Conservation (phyloP, 2,797 vertebrate genomes). For the Tiaroga cobitis region DNA sequence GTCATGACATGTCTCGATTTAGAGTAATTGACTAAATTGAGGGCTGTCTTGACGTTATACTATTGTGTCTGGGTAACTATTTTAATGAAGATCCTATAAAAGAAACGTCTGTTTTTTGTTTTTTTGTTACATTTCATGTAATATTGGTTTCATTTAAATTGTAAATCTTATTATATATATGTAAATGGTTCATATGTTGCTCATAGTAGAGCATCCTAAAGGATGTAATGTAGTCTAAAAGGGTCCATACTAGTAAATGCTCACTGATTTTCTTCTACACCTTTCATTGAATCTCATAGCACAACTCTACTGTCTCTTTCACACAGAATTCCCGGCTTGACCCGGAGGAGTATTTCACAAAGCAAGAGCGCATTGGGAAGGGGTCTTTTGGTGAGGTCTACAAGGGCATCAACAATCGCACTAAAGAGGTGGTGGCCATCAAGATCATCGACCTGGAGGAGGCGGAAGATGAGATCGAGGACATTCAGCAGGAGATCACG, state of each 20-base stretch:
- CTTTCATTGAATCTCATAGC: neutral
- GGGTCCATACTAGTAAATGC: neutral
- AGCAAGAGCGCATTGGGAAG: conserved; percentile 86
- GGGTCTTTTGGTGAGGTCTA: conserved; percentile 88
- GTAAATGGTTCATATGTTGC: neutral
- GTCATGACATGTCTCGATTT: neutral
- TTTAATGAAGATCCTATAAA: neutral
- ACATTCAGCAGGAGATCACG: conserved; percentile 89
- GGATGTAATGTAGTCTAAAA: neutral
- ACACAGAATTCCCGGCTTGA: conserved; percentile 84
- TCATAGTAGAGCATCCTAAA: neutral
- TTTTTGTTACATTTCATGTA: neutral
- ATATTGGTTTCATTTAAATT: neutral
- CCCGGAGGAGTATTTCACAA: conserved; percentile 88
- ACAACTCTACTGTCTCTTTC: neutral
- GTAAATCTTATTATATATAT: neutral
- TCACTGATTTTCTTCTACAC: neutral
- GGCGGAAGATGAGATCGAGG: conserved; percentile 89
- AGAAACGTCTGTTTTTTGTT: neutral
- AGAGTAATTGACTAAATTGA: neutral
- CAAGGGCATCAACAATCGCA: conserved; percentile 88
- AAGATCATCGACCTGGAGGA: conserved; percentile 90
- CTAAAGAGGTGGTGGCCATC: conserved; percentile 88
- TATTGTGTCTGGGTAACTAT: neutral
- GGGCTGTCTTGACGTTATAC: neutral